Conservation (phyloP, 2,797 vertebrate species). For the Gadopsis bispinosus region DNA sequence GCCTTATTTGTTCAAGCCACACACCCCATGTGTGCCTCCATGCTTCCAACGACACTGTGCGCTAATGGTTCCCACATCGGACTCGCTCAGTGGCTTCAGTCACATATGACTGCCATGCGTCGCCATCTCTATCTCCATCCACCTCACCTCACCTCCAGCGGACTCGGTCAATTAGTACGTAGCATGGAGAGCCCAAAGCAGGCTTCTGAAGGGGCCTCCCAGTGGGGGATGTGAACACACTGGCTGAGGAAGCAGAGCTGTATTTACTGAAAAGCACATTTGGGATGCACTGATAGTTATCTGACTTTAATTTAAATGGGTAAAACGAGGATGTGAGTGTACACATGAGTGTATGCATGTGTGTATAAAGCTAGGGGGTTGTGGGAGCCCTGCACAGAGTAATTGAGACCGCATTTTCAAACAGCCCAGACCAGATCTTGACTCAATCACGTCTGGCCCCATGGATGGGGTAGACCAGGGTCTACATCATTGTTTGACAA, state of each 20-base stretch:
- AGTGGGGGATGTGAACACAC: conserved; percentile 62
- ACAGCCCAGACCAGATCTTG: conserved; percentile 75
- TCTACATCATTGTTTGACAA: conserved; percentile 77
- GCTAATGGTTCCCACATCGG: conserved; percentile 78
- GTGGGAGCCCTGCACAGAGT: conserved; percentile 59
- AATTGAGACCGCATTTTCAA: conserved; percentile 80
- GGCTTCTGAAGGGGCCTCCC: conserved; percentile 71
- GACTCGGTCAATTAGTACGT: conserved; percentile 72
- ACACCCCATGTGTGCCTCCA: conserved; percentile 57
- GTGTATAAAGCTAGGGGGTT: conserved; percentile 50
- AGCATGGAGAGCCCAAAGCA: conserved; percentile 55
- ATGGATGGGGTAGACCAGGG: conserved; percentile 63
- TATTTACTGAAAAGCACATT: conserved; percentile 73
- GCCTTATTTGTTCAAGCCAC: conserved; percentile 78
- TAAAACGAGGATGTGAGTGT: conserved; percentile 66
- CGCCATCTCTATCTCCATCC: conserved; percentile 58
- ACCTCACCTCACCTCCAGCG: conserved; percentile 65
- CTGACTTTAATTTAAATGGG: conserved; percentile 81
- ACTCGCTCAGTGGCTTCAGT: conserved; percentile 53
- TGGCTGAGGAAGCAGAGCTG: conserved; percentile 63
- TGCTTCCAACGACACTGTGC: conserved; percentile 42
- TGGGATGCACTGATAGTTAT: conserved; percentile 73
- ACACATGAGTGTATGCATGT: conserved; percentile 54
- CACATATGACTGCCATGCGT: conserved; percentile 80
- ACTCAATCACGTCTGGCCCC: conserved; percentile 74